These are phyloP conservation scores for Seira musarum DNA, from an alignment of 2,888 invertebrate species.

Conservation along the genomic window DNA sequence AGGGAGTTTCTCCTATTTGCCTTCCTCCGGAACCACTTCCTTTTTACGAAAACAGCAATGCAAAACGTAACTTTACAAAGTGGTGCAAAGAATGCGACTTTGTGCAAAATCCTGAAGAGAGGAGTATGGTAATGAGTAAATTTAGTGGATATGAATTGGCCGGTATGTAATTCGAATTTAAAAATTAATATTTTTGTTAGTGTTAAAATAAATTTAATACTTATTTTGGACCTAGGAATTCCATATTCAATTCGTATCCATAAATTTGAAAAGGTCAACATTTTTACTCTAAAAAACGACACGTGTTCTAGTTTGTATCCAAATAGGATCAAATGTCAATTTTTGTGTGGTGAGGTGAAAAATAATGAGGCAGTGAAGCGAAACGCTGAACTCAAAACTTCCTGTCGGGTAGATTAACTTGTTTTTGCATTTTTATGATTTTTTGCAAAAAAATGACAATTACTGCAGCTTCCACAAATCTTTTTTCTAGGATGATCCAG, in stretches of 20 bases:
- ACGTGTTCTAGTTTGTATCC: constrained; percentile 50
- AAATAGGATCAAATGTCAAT: constrained; percentile 56
- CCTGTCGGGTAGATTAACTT: constrained; percentile 42
- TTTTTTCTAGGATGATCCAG: constrained; percentile 48
- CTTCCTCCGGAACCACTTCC: constrained; percentile 45
- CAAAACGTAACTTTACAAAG: constrained; percentile 27
- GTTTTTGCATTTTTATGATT: too few species aligned
- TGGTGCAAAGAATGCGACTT: constrained; percentile 48
- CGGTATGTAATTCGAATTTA: constrained; percentile 13
- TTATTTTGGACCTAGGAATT: constrained; percentile 5
- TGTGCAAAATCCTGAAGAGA: constrained; percentile 44
- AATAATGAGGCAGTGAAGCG: constrained; percentile 22
- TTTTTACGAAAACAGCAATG: constrained; percentile 14
- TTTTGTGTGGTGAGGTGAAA: constrained; percentile 56
- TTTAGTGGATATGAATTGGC: constrained; percentile 38
- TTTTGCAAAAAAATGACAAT: too few species aligned
- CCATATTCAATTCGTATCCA: constrained; percentile 32
- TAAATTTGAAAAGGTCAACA: constrained; percentile 41
- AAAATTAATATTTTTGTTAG: not conserved
- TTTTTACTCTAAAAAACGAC: constrained; percentile 42
- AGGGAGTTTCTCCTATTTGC: constrained; percentile 48
- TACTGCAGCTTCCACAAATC: not conserved
- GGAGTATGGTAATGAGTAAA: constrained; percentile 43
- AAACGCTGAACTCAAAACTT: constrained; percentile 32
- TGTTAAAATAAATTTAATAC: not conserved